A percentile compares a stretch with the other conserved stretches of the same genome.
These are phyloP conservation scores for Chionoecetes opilio DNA, from an alignment of 1,140 invertebrate genomes.

Conservation along the genomic window DNA sequence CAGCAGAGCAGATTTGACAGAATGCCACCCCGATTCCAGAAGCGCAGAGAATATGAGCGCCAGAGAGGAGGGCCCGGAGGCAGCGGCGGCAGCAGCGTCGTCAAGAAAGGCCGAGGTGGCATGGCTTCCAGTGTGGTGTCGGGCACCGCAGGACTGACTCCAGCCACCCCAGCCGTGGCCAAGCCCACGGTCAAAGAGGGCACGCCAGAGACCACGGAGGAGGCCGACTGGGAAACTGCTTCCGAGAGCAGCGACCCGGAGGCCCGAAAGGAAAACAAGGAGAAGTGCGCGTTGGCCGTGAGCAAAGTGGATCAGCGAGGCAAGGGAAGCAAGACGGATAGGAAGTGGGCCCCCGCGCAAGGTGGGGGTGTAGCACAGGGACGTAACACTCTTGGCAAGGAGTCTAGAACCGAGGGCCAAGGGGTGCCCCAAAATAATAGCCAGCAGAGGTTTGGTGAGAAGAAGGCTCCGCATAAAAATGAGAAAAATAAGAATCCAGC, in stretches of 20 bases:
- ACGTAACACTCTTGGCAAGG: constrained; percentile 75
- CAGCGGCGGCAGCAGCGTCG: constrained; percentile 30
- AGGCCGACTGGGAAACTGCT: constrained; percentile 87
- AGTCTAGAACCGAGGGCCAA: constrained; percentile 70
- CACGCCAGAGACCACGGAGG: constrained; percentile 84
- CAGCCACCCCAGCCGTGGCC: constrained; percentile 59
- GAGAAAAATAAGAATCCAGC: constrained; percentile 74
- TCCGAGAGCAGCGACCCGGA: constrained; percentile 86
- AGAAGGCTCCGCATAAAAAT: constrained; percentile 76
- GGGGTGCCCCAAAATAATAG: constrained; percentile 72
- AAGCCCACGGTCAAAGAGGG: constrained; percentile 82
- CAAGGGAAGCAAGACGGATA: constrained; percentile 73
- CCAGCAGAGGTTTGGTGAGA: constrained; percentile 76
- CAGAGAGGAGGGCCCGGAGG: constrained; percentile 66
- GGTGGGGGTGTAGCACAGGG: constrained; percentile 71
- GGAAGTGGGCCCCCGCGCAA: constrained; percentile 72
- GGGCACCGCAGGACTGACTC: constrained; percentile 83
- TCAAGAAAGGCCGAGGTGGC: constrained; percentile 73
- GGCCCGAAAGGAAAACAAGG: constrained; percentile 82
- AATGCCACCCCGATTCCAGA: constrained; percentile 78
- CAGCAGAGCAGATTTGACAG: constrained; percentile 78
- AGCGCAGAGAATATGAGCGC: constrained; percentile 73
- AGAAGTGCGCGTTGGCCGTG: constrained; percentile 57
- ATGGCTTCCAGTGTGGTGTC: constrained; percentile 81
- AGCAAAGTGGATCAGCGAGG: constrained; percentile 64